These are phyloP conservation scores for Thalassophryne amazonica DNA, from an alignment of 2,797 vertebrate species.

Conservation along the genomic window DNA sequence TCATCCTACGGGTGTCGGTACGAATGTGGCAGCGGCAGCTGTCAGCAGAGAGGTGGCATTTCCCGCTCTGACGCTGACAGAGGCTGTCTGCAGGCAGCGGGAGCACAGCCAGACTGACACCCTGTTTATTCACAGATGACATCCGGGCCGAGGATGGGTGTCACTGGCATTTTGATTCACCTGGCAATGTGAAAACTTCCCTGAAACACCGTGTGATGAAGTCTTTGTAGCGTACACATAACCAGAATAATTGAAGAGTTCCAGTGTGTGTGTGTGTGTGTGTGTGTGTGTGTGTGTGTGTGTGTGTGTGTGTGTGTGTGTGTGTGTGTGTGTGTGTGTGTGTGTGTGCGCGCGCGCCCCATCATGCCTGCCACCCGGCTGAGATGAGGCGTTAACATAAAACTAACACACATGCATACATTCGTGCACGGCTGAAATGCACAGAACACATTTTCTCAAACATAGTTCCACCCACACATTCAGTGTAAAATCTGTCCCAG, in stretches of 20 bases:
- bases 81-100: conserved; percentile 90
- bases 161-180: conserved; percentile 89
- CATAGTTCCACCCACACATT: conserved; percentile 47
- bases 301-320: conserved; percentile 52
- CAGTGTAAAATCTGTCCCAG: conserved; percentile 51
- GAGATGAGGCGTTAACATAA: conserved; percentile 37
- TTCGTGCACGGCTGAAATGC: conserved; percentile 8
- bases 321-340: conserved; percentile 52
- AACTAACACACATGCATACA: conserved; percentile 13
- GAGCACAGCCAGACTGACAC: conserved; percentile 92
- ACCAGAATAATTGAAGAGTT: conserved; percentile 81
- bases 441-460: conserved; percentile 43
- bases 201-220: conserved; percentile 81
- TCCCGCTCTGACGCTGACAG: conserved; percentile 92
- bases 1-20: conserved; percentile 68
- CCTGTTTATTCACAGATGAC: conserved; percentile 95
- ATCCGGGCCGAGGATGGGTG: conserved; percentile 86
- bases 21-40: conserved; percentile 89
- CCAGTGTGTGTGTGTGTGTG: conserved; percentile 53
- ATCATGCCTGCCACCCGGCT: conserved; percentile 52
- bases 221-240: conserved; percentile 82
- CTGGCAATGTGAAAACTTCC: conserved; percentile 79
- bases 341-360: conserved; percentile 56
- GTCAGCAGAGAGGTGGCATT: conserved; percentile 92
- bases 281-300: conserved; percentile 54